phyloP scores from a whole-genome alignment of 2,797 vertebrate species.

The Xiphophorus birchmanni region DNA sequence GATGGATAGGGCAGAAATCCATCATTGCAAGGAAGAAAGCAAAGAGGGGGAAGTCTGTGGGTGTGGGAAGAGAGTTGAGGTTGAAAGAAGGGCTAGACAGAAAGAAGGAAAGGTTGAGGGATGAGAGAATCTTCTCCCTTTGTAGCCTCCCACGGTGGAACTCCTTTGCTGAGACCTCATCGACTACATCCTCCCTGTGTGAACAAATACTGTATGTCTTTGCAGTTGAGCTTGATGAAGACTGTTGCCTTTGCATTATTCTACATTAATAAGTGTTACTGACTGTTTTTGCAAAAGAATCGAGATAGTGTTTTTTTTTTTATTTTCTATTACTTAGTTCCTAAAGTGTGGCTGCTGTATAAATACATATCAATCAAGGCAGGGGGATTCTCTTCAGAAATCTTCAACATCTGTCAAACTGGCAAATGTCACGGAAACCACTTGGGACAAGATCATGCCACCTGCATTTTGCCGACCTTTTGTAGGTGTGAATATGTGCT shows the following conservation, averaged over 20 bases:
- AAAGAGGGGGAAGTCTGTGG: slow-evolving; percentile 25
- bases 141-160: slow-evolving; percentile 54
- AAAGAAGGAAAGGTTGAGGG: slow-evolving; percentile 48
- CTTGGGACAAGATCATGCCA: background rate
- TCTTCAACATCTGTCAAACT: slow-evolving; percentile 33
- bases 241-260: background rate
- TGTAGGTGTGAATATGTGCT: background rate
- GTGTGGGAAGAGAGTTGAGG: slow-evolving; percentile 29
- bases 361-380: slow-evolving; percentile 23
- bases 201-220: slow-evolving; percentile 17
- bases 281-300: background rate
- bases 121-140: slow-evolving; percentile 50
- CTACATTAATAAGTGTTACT: background rate
- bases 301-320: background rate
- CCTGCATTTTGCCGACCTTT: slow-evolving; percentile 13
- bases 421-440: slow-evolving; percentile 39
- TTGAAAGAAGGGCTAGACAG: slow-evolving; percentile 35
- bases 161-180: slow-evolving; percentile 57
- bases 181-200: slow-evolving; percentile 41
- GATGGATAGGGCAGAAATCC: slow-evolving; percentile 18
- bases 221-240: slow-evolving; percentile 15
- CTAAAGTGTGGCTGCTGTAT: slow-evolving; percentile 2
- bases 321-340: background rate
- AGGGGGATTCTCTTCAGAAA: slow-evolving; percentile 20
- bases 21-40: slow-evolving; percentile 18